Evolutionary conservation across 2,888 invertebrate species (phyloP), one percentile per base, ranked within the genome.

Genomic region (Amphipoea lucens): DNA sequence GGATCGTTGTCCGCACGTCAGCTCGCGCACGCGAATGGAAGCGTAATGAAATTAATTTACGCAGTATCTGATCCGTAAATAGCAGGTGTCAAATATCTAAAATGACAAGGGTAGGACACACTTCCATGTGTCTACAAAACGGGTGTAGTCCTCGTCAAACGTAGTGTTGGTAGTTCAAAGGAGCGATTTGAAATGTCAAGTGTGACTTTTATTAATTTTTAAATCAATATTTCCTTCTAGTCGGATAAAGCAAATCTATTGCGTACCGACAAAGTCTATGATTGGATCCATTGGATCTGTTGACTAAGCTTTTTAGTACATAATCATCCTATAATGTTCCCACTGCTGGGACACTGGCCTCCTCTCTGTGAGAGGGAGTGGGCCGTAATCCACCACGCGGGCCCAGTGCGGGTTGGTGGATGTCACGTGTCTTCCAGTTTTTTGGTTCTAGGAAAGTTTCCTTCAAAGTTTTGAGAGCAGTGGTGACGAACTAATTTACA

Each of bases 31-130:
- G 79, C 82, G 78, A 81, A 79, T 78, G 81, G 79, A 79, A 82
- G 82, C 82, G 78, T 89, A 88, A 90, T 90, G 73, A 89, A 90
- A 91, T 91, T 91, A 91, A 91, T 90, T 90, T 88, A 87, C 86
- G 82, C 79, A 66, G 67, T 80, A 82, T 84, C 88, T 86, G 89
- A 89, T 87, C 83, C 86, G 82, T 88, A 89, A 91, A 90, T 90
- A 91, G 90, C 91, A 91, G 90, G 90, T 92, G 91, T 89, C 92
- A 90, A 84, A 87, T 87, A 81, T 83, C 86, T 78, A 68, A 76
- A 87, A 89, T 92, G 93, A 93, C 86, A 90, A 92, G 92, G 92
- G 93, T 92, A 78, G 80, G 71, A 69, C 60, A 79, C 60, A 78
- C 63, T 71, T 72, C 69, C 36, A 63, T 63, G 40, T 75, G 23